A percentile compares a stretch with the other conserved stretches of the same genome.
Conservation (phyloP, 1,140 invertebrate species). For the Drosophila novamexicana region DNA sequence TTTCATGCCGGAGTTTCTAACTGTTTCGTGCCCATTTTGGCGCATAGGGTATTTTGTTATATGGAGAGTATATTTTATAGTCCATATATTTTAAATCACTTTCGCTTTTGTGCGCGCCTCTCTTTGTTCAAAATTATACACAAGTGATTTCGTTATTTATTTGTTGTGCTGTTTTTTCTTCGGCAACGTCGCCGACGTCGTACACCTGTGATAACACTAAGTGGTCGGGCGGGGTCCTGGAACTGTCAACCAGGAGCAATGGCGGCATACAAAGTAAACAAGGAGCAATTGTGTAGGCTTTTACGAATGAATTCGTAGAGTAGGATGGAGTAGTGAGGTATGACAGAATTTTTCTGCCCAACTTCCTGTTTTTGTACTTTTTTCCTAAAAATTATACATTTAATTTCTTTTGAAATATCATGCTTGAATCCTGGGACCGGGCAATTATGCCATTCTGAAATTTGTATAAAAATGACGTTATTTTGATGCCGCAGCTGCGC, state of each 20-base stretch:
- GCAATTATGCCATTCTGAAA: slow-evolving; percentile 45
- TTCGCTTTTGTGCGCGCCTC: background rate
- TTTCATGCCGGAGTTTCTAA: background rate
- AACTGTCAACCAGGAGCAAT: slow-evolving; percentile 7
- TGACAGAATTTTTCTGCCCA: background rate
- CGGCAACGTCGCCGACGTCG: background rate
- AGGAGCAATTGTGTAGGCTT: slow-evolving; percentile 34
- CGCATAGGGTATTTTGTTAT: too few relatives aligned
- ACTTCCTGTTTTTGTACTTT: slow-evolving; percentile 14
- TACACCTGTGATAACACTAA: slow-evolving; percentile 44
- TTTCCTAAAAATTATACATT: slow-evolving; percentile 63
- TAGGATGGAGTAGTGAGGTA: background rate
- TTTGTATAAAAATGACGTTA: slow-evolving; percentile 11
- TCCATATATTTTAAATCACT: slow-evolving; percentile 11
- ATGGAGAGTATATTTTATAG: slow-evolving; percentile 12
- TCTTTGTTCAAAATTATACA: slow-evolving; percentile 33
- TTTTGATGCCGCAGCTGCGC: slow-evolving; percentile 5
- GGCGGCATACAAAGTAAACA: slow-evolving; percentile 39
- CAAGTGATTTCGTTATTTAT: slow-evolving; percentile 39
- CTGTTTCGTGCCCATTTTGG: background rate
- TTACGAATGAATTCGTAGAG: background rate
- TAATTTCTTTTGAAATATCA: slow-evolving; percentile 30
- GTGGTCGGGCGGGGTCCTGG: background rate
- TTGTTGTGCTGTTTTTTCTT: slow-evolving; percentile 26
- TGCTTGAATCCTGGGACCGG: slow-evolving; percentile 17